Percentiles rank a stretch among this genome's conserved stretches.
These are phyloP conservation scores for Littorina saxatilis DNA, from an alignment of 1,140 invertebrate species.

Conservation along the genomic window DNA sequence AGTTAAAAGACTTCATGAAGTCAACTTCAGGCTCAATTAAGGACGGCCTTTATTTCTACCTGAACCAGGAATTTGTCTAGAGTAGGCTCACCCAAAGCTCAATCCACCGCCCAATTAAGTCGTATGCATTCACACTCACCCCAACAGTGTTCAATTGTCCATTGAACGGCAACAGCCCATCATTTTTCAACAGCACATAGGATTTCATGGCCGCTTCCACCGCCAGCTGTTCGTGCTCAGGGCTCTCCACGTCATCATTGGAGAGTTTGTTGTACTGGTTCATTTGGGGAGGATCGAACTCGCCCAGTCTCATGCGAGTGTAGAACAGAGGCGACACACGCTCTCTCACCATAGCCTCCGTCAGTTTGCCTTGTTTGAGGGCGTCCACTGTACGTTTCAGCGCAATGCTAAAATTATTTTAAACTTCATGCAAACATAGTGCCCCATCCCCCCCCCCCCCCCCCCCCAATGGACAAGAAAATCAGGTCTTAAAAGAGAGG, in stretches of 20 bases:
- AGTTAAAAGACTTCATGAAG: too few species aligned
- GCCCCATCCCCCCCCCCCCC: too few species aligned
- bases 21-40: too few species aligned
- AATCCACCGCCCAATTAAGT: too few species aligned
- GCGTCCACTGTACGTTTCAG: constrained; percentile 60
- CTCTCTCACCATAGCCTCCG: constrained; percentile 44
- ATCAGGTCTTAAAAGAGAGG: too few species aligned
- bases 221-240: constrained; percentile 53
- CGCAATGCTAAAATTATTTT: background rate
- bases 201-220: constrained; percentile 56
- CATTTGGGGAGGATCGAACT: constrained; percentile 69
- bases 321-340: constrained; percentile 70
- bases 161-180: constrained; percentile 40
- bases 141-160: constrained; percentile 9
- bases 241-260: constrained; percentile 54
- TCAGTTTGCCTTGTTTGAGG: constrained; percentile 46
- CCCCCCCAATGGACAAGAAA: too few species aligned
- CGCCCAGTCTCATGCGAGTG: constrained; percentile 70
- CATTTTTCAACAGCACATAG: constrained; percentile 69
- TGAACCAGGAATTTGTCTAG: too few species aligned
- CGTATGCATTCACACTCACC: too few species aligned
- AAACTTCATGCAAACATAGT: background rate
- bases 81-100: too few species aligned
- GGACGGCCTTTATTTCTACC: too few species aligned
- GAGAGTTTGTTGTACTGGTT: constrained; percentile 59